Evolutionary conservation across 1,140 invertebrate species (phyloP), one percentile per base, ranked within the genome.

Genomic region (Drosophila baimaii): DNA sequence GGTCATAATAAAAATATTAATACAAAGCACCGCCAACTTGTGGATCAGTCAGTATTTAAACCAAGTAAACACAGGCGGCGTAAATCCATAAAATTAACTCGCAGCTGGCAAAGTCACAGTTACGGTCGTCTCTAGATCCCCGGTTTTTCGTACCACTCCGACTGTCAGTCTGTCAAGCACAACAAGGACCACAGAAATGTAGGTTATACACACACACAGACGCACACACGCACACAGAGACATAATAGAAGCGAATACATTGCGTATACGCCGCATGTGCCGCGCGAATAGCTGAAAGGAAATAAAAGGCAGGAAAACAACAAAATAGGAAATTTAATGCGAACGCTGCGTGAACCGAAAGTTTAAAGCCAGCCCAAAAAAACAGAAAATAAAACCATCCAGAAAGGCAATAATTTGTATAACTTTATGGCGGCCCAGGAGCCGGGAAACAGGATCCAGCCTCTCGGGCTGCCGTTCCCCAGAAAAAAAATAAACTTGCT

Each of bases 211-310:
- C 59, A 68, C 27, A 64, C 43, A 46, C 47, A 39, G 21, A 69
- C 25, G 52, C 39, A 41, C 33, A 56, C 69, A 35, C 56, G 35
- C 31, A 56, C 70, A 23, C 46, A 51, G 41, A 75, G 23, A 37
- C 54, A 57, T 46, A 68, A 68, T 76, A 37, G 62, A 17, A 68
- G 41, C 43, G 52, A 21, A 61, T 29, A 61, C 57, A 77, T 82
- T 88, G 55, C 65, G 75, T 79, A 88, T 82, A 86, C 78, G 77
- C 63, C 54, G 81, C 62, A 55, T 73, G 55, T 55, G 55, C 81
- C 75, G 49, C 59, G 57, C 55, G 23, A 49, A 58, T 43, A 49
- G 43, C 44, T 37, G 39, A 59, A 39, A 69, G 43, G 51, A 51
- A 68, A 57, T 75, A 62, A 75, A 79, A 52, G 69, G 54, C 66